Evolutionary conservation across 2,113 vertebrate genomes (phyloP).

Genomic region (Jaculus jaculus): DNA sequence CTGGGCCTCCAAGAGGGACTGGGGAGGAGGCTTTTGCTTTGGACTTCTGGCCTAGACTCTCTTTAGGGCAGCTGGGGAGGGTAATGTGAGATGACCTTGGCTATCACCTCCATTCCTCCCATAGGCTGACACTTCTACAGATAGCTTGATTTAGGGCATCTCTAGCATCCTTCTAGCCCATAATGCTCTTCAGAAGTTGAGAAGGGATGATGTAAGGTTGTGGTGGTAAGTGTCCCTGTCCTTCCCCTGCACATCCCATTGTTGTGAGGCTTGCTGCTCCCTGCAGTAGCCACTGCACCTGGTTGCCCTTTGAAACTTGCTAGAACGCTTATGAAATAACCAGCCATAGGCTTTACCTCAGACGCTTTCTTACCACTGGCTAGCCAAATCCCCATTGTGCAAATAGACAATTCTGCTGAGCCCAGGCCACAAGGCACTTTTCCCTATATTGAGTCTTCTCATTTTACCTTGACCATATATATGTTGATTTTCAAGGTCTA

Average conservation of each 20-base stretch:
- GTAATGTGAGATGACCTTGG: too few relatives aligned
- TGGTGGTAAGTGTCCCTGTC: not conserved
- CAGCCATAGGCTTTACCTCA: not conserved
- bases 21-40: not conserved
- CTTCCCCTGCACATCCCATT: not conserved
- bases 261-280: not conserved
- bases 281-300: not conserved
- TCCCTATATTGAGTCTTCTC: not conserved
- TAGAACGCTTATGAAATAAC: not conserved
- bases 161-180: not conserved
- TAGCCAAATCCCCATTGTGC: not conserved
- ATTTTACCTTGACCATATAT: not conserved
- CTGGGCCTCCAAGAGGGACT: not conserved
- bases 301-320: not conserved
- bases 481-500: not conserved
- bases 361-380: not conserved
- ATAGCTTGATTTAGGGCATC: not conserved
- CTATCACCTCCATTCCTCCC: not conserved
- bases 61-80: not conserved
- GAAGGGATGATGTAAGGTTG: fast-evolving
- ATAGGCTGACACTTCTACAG: not conserved
- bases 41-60: not conserved
- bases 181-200: not conserved
- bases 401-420: not conserved
- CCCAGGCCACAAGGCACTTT: not conserved